Base-by-base conservation (phyloP, 2,888 invertebrate species). In the Sicus ferrugineus region DNA sequence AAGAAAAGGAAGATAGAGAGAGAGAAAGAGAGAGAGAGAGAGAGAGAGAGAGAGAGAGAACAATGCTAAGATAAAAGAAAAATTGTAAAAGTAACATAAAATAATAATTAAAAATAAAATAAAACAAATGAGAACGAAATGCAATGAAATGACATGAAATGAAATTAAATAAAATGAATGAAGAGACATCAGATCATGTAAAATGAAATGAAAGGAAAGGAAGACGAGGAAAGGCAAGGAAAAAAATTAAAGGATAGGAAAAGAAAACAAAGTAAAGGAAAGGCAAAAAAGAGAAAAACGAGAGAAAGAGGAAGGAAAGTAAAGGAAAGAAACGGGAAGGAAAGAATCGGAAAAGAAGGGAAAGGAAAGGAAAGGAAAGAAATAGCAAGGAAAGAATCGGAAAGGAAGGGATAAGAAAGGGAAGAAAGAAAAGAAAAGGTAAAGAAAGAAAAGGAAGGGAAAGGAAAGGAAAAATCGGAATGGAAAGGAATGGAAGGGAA, bases 11-110 rank as follows among this genome's bases (percentile, higher is more conserved):
- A 50, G 48, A 46, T 31, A 59, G 34, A 69, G 26, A 68, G 50
- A 67, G 67, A 30, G 31, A 69, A 54, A 71, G 54, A 70, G 52
- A 70, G 56, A 61, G 0, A 54, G 16, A 68, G 46, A 65, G 42
- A 65, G 46, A 64, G 42, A 34, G 26, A 61, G 65, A 62, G 34
- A 70, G 42, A 65, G 38, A 59, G 38, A 26, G 11, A 71, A 59
- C 31, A 16, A 64, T n/a, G 58, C 26, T 26, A n/a, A 34, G 42
- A 34, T 9, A 34, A 2, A 34, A 34, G 34, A 48, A 31, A n/a
- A 16, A 19, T 19, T 19, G 28, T 2, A 46, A 48, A 21, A 21
- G 52, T 9, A 38, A 38, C 11, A 38, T 9, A 38, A 9, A 1
- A 7, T 7, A 30, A 16, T 28, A 14, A 11, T 28, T 58, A 28